These are phyloP conservation scores for Azorinus chamasolen DNA, from an alignment of 2,888 invertebrate genomes.

Conservation along the genomic window DNA sequence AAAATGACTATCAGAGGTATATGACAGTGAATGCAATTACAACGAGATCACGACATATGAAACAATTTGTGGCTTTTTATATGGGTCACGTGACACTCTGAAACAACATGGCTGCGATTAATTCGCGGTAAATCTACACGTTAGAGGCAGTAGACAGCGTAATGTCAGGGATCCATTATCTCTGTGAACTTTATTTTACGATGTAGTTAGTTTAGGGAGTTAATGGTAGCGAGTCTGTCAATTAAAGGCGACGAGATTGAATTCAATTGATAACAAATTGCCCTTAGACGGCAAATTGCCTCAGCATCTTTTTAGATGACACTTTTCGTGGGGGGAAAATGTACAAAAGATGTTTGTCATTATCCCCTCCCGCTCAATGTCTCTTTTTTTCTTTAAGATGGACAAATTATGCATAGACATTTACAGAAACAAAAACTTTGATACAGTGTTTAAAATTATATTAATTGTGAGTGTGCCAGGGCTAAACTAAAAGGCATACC, in stretches of 20 bases:
- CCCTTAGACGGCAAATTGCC: constrained; percentile 15
- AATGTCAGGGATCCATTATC: constrained; percentile 63
- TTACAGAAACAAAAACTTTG: no score
- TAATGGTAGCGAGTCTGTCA: constrained; percentile 58
- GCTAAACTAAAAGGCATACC: no score
- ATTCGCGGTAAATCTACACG: constrained; percentile 62
- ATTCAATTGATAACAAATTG: constrained; percentile 68
- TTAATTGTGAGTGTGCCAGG: no score
- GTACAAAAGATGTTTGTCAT: no score
- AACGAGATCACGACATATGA: constrained; percentile 55
- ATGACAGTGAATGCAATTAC: constrained; percentile 65
- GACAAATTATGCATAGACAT: no score
- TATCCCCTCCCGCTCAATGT: no score
- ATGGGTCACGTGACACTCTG: constrained; percentile 61
- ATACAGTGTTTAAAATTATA: no score
- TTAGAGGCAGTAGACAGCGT: constrained; percentile 54
- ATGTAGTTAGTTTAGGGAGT: constrained; percentile 64
- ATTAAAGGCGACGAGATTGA: constrained; percentile 61
- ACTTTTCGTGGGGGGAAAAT: no score
- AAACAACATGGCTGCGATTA: constrained; percentile 66
- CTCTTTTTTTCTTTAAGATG: no score
- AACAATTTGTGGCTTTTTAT: constrained; percentile 63
- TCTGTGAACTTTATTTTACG: constrained; percentile 66
- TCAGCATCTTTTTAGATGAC: no score
- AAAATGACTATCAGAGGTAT: constrained; percentile 47